A percentile compares a stretch with the other conserved stretches of the same genome.
phyloP scores from a whole-genome alignment of 2,888 invertebrate genomes.

The Tortrix viridana region DNA sequence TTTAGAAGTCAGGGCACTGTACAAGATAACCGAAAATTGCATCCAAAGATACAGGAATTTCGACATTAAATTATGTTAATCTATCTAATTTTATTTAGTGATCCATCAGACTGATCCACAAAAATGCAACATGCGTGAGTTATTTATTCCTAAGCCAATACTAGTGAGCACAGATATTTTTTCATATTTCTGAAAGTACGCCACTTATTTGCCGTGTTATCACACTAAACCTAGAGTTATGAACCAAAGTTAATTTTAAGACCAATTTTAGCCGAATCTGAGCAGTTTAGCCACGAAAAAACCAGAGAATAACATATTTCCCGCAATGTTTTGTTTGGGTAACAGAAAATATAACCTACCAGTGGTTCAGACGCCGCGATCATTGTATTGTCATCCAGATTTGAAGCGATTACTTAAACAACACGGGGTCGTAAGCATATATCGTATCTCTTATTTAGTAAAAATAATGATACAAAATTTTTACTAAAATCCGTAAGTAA shows the following conservation, averaged over 20 bases:
- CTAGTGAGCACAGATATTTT: no score
- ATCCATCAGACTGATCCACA: no score
- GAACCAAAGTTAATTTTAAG: not conserved
- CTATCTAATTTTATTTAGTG: no score
- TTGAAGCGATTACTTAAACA: slow-evolving; percentile 79
- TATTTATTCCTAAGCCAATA: no score
- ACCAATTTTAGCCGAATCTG: slow-evolving; percentile 4
- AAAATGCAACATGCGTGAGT: no score
- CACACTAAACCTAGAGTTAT: not conserved
- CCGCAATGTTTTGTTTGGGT: slow-evolving; percentile 20
- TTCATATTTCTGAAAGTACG: not conserved
- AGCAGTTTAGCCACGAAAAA: slow-evolving; percentile 17
- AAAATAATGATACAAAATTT: slow-evolving; percentile 29
- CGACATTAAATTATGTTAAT: no score
- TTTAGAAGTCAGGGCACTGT: no score
- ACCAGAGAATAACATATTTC: slow-evolving; percentile 42
- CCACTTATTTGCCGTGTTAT: not conserved
- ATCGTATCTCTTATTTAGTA: slow-evolving; percentile 41
- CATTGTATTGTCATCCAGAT: slow-evolving; percentile 96
- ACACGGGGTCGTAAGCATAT: slow-evolving; percentile 52
- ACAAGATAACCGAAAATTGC: no score
- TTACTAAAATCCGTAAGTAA: slow-evolving; percentile 8
- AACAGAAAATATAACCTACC: slow-evolving; percentile 75
- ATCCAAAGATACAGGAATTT: no score
- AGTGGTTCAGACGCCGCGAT: slow-evolving; percentile 96